phyloP scores from a whole-genome alignment of 2,888 invertebrate species.

The Drosophila paramelanica region DNA sequence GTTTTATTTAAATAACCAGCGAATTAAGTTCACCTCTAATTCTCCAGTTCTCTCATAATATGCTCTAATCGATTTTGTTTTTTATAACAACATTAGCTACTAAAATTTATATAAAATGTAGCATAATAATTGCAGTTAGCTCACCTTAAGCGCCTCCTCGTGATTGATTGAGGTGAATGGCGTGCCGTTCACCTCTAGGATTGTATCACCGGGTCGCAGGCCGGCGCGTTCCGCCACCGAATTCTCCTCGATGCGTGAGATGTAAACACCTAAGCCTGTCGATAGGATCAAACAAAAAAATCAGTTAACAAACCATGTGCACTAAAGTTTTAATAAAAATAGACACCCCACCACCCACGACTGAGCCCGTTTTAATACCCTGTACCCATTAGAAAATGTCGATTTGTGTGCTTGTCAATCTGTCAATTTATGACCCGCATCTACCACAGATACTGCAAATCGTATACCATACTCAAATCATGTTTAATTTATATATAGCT shows the following conservation, averaged over 20 bases:
- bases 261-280: conserved; percentile 94
- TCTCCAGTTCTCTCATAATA: conserved; percentile 23
- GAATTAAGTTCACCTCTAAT: too few species aligned
- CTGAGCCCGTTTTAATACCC: conserved; percentile 18
- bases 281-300: conserved; percentile 38
- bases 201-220: conserved; percentile 96
- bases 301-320: conserved; percentile 65
- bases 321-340: conserved; percentile 70
- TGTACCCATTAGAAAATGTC: background rate
- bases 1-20: too few species aligned
- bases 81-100: conserved; percentile 59
- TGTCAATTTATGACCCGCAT: too few species aligned
- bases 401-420: too few species aligned
- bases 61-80: conserved; percentile 63
- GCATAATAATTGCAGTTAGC: conserved; percentile 48
- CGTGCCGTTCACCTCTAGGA: conserved; percentile 96
- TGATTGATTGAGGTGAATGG: conserved; percentile 96
- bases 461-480: too few species aligned
- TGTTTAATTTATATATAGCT: too few species aligned
- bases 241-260: conserved; percentile 95
- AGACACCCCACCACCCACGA: conserved; percentile 30
- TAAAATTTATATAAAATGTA: conserved; percentile 39
- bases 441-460: too few species aligned
- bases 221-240: conserved; percentile 95
- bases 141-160: conserved; percentile 95